Evolutionary conservation across 2,113 vertebrate genomes (phyloP).

Genomic region (Gymnorhina tibicen): DNA sequence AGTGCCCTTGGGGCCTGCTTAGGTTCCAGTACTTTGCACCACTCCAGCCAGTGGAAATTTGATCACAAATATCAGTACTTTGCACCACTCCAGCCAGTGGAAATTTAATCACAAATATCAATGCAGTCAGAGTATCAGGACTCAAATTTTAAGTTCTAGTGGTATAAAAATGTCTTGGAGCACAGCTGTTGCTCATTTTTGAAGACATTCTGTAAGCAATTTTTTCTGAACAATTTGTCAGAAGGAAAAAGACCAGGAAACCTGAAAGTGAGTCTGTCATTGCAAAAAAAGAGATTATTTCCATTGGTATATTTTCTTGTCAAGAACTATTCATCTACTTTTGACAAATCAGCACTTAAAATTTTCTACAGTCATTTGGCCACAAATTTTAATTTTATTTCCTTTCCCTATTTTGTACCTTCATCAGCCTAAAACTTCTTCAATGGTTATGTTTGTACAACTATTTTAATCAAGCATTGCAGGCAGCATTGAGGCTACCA

Average conservation of each 20-base stretch:
- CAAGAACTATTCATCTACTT: background rate
- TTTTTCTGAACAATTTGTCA: background rate
- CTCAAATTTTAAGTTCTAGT: background rate
- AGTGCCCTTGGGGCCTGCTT: accelerated
- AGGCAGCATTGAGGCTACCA: accelerated
- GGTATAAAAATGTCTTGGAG: background rate
- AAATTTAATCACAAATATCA: background rate
- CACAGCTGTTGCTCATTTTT: background rate
- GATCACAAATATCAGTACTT: background rate
- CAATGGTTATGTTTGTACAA: background rate
- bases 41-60: background rate
- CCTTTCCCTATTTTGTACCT: background rate
- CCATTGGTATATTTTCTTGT: background rate
- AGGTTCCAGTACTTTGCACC: background rate
- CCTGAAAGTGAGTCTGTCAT: background rate
- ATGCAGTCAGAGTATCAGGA: background rate
- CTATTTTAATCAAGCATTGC: background rate
- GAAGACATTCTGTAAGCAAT: background rate
- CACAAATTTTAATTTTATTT: background rate
- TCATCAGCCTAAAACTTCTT: background rate
- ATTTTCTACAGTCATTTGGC: background rate
- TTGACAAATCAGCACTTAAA: background rate
- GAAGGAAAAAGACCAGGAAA: background rate
- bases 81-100: background rate
- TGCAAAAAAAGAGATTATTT: background rate